Evolutionary conservation across 2,113 vertebrate genomes (phyloP), one percentile per base, ranked within the genome.

Genomic region (Semicossyphus pulcher): DNA sequence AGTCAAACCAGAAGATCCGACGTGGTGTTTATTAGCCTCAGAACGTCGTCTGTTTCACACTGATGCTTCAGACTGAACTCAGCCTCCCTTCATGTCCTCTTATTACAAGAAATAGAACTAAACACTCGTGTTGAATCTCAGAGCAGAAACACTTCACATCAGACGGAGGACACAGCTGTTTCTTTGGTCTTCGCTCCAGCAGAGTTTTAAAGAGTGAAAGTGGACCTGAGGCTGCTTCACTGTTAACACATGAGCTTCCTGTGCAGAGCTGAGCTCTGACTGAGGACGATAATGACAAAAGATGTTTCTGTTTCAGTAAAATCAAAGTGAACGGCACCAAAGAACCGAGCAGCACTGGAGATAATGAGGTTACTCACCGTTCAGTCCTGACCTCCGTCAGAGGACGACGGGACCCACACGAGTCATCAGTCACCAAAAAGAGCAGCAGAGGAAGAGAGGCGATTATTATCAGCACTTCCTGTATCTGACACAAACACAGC

Each of bases 401-500:
- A 39, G 26, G 37, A 10, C 0, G 21, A 16, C 0, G 8, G 14
- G 31, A 34, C 23, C 42, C 39, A 59, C 0, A 4, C 3, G 1
- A 10, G 14, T 1, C 31, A 32, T 47, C 59, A n/a, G 61, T n/a
- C 51, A 37, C 7, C 34, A 20, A 16, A 57, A 21, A 20, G 21
- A 41, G 47, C 4, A 39, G 14, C 51, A 59, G 56, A 41, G 65
- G 74, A 83, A 77, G 76, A 21, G 65, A 53, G 62, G 70, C 37
- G 31, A 51, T 5, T 59, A 53, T 53, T 63, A 61, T 65, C 73
- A 61, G 20, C 67, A 87, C 87, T 89, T 89, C 87, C 87, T 87
- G 66, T 71, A 79, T 89, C 62, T 61, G 73, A 56, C 56, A 42
- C 21, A 53, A 39, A 34, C 42, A n/a, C n/a, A n/a, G n/a, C n/a